These are phyloP conservation scores for Hemithea aestivaria DNA, from an alignment of 2,888 invertebrate genomes.

Conservation along the genomic window DNA sequence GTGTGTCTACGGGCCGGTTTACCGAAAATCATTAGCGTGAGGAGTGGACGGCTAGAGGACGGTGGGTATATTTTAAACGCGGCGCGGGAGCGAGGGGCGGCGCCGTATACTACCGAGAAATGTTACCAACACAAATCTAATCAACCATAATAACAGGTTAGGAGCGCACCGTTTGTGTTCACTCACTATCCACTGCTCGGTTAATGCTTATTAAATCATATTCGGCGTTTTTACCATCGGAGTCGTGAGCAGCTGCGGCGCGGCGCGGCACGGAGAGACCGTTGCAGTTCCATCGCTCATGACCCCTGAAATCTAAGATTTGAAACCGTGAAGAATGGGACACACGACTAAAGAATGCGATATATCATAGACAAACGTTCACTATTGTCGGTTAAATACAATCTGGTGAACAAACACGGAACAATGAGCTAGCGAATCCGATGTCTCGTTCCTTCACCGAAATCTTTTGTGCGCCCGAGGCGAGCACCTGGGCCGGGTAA, in stretches of 20 bases:
- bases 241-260: slow-evolving; percentile 55
- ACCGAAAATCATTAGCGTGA: slow-evolving; percentile 78
- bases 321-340: slow-evolving; percentile 39
- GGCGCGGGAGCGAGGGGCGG: slow-evolving; percentile 77
- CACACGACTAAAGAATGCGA: slow-evolving; percentile 52
- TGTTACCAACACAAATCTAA: slow-evolving; percentile 79
- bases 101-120: slow-evolving; percentile 76
- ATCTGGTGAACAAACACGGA: slow-evolving; percentile 62
- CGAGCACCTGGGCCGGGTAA: slow-evolving; percentile 66
- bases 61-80: slow-evolving; percentile 72
- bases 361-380: slow-evolving; percentile 67
- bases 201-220: slow-evolving; percentile 77
- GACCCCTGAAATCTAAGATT: slow-evolving; percentile 36
- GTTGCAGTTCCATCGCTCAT: slow-evolving; percentile 37
- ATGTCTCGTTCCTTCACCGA: slow-evolving; percentile 64
- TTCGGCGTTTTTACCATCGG: slow-evolving; percentile 59
- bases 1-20: slow-evolving; percentile 73
- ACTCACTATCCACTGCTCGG: slow-evolving; percentile 67
- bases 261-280: no score
- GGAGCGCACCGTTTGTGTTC: slow-evolving; percentile 68
- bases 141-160: slow-evolving; percentile 79
- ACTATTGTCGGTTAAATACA: slow-evolving; percentile 56
- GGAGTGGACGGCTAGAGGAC: slow-evolving; percentile 67
- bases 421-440: slow-evolving; percentile 58
- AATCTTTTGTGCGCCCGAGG: slow-evolving; percentile 72